phyloP scores from a whole-genome alignment of 2,797 vertebrate genomes.

The Manis crassicaudata region DNA sequence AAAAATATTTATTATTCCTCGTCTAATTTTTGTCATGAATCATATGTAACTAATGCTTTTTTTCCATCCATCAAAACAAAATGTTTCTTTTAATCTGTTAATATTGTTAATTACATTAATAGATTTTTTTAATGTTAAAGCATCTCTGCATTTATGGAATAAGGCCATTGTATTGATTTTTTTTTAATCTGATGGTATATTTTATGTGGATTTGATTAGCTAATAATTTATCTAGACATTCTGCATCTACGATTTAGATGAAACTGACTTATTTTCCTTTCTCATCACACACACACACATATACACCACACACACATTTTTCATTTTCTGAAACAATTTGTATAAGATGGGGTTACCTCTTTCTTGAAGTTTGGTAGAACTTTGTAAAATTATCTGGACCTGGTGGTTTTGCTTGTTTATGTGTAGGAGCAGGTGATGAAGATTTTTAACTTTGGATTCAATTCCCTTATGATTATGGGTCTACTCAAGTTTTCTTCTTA shows the following conservation, averaged over 20 bases:
- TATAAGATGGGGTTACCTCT: not conserved
- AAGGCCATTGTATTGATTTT: not conserved
- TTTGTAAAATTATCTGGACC: not conserved
- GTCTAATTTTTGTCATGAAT: not conserved
- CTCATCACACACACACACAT: not conserved
- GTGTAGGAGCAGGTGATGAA: not conserved
- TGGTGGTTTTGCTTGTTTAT: not conserved
- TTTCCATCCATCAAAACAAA: not conserved
- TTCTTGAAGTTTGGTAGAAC: not conserved
- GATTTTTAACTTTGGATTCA: not conserved
- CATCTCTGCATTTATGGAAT: not conserved
- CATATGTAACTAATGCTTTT: not conserved
- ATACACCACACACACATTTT: not conserved
- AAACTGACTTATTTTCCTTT: not conserved
- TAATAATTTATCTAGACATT: not conserved
- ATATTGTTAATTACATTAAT: not conserved
- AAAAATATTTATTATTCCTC: not conserved
- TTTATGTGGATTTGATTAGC: not conserved
- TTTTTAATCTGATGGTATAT: not conserved
- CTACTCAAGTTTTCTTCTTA: not conserved
- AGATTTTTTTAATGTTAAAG: constrained; percentile 7
- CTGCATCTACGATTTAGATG: not conserved
- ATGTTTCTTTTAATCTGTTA: not conserved
- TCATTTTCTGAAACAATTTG: not conserved
- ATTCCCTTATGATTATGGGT: not conserved